Evolutionary conservation across 2,888 invertebrate species (phyloP), one percentile per base, ranked within the genome.

Genomic region (Hypomecis atomaria): DNA sequence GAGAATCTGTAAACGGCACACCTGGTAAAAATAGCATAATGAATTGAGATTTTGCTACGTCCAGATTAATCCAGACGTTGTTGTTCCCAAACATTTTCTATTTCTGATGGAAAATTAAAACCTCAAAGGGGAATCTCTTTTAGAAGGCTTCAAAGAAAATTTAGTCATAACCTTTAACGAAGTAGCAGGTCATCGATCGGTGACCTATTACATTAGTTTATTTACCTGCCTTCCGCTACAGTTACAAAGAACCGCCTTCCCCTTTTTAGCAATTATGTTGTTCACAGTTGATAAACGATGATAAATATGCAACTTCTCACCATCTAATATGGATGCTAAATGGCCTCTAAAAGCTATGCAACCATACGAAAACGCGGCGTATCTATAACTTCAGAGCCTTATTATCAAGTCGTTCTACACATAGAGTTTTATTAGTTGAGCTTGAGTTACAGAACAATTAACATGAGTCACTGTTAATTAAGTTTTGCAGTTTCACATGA

Each of bases 101-200:
- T 1, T 4, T 3, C 0, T 1, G 4, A 38, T 38, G 4, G 38
- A 8, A 38, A 38, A n/a, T n/a, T 3, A 43, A 9, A 13, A 11
- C 8, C 5, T 7, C n/a, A n/a, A 33, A 40, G 4, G 7, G 33
- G 40, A 37, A 9, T 13, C 50, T 23, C 37, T 38, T 38, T 11
- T 7, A 37, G 33, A 52, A 33, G 0, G 33, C 52, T 52, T 42
- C 7, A 23, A 42, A 52, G 33, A 33, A 23, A 33, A 42, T 33
- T 42, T 52, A 7, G 40, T 52, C 40, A 40, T 40, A 13, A 50
- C 44, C 38, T 23, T 44, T 55, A 52, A 53, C 37, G 23, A 56
- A 49, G 48, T 61, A 13, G 44, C 59, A 59, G 66, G 66, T 55
- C 66, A 66, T 66, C 66, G 66, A 62, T 66, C 66, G 59, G 40